Base-by-base conservation (phyloP, 2,797 vertebrate species). In the Alcedo quadribrachys region DNA sequence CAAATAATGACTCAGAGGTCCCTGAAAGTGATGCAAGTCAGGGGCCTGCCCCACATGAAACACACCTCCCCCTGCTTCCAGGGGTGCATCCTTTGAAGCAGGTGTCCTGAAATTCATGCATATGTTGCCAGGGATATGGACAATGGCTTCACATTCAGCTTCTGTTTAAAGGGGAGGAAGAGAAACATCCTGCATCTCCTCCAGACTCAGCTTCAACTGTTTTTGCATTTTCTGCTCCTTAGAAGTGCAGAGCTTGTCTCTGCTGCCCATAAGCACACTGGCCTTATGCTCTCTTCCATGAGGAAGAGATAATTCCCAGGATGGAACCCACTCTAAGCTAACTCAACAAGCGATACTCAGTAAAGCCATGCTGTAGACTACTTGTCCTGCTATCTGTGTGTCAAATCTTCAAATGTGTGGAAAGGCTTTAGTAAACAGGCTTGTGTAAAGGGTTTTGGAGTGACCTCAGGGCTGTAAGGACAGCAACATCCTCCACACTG, bases 1-100 rank as follows among this genome's bases (percentile, higher is more conserved):
- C 88, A 94, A 96, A 92, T 60, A 94, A 82, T 94, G 81, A 95
- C 74, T 93, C 79, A 94, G 84, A 93, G 42, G 14, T 90, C 71
- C 65, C 66, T 81, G 67, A 73, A 94, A 89, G 69, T 81, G 46
- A 63, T 63, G 43, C 24, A 69, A 89, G 68, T 35, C 48, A 82
- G 45, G 53, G 91, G 32, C 30, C 50, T 91, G 22, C 14, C 57
- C 68, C 65, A 86, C 79, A 85, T 0, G 3, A 90, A 94, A 80
- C 61, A 85, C 60, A 76, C 18, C 58, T 91, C 71, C 75, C 71
- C 69, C 68, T 2, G 0, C 43, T 90, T 85, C 86, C 83, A 82
- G 69, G 27, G 54, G 14, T 2, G 5, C 4, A 0, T 78, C 48
- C 66, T 94, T 92, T 94, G 96, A 96, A 92, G 69, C 17, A 78